A percentile compares a stretch with the other conserved stretches of the same genome.
These are phyloP conservation scores for Crenichthys baileyi DNA, from an alignment of 2,797 vertebrate species.

Conservation along the genomic window DNA sequence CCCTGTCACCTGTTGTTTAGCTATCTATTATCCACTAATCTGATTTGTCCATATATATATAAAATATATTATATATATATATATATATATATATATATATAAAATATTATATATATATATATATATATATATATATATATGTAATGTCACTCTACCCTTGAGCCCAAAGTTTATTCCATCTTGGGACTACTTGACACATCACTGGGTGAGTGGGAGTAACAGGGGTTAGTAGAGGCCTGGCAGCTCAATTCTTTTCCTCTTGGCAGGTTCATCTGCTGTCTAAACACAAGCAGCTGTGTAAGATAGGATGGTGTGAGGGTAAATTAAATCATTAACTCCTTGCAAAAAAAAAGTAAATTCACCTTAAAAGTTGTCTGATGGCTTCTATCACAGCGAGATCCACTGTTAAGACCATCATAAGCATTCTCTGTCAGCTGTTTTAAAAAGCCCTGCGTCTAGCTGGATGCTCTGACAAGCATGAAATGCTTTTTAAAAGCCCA, in stretches of 20 bases:
- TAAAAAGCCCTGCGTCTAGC: constrained; percentile 39
- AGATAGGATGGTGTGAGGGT: constrained; percentile 10
- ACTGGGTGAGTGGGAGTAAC: background rate
- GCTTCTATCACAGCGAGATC: constrained; percentile 28
- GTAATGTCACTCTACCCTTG: background rate
- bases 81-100: too few species aligned
- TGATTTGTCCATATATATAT: too few species aligned
- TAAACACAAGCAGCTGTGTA: background rate
- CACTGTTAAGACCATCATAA: constrained; percentile 34
- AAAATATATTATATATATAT: too few species aligned
- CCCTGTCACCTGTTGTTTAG: constrained; percentile 30
- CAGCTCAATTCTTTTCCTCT: constrained; percentile 1
- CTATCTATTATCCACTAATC: background rate
- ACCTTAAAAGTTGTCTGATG: constrained; percentile 22
- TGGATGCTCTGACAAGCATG: constrained; percentile 61
- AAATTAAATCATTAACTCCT: constrained; percentile 18
- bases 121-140: background rate
- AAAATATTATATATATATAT: too few species aligned
- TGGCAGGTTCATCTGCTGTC: constrained; percentile 21
- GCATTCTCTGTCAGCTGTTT: constrained; percentile 48
- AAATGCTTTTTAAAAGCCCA: constrained; percentile 66
- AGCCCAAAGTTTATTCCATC: background rate
- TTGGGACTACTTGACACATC: background rate
- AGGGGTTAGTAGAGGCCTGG: background rate
- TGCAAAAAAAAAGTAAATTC: constrained; percentile 10